Conservation (phyloP, 2,888 invertebrate genomes). For the Spodoptera littoralis region DNA sequence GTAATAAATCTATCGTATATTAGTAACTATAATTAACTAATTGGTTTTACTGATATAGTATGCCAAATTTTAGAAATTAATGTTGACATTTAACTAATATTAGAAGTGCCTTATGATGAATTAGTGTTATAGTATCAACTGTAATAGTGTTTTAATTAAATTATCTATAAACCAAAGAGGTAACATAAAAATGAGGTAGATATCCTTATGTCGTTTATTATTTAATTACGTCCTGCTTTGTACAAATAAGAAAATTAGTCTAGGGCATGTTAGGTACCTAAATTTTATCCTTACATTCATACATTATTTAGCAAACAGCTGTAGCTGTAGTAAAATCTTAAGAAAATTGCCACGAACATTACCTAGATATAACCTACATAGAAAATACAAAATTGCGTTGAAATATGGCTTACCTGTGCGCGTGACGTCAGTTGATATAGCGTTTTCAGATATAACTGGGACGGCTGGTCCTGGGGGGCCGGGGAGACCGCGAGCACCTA, state of each 20-base stretch:
- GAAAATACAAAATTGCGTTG: too few relatives aligned
- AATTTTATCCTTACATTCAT: too few relatives aligned
- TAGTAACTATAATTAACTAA: slow-evolving; percentile 24
- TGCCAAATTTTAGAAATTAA: slow-evolving; percentile 4
- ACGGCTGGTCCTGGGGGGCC: slow-evolving; percentile 75
- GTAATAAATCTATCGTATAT: background rate
- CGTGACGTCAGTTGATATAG: slow-evolving; percentile 69
- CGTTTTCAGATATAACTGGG: slow-evolving; percentile 70
- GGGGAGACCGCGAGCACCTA: slow-evolving; percentile 78
- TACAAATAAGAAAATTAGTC: too few relatives aligned
- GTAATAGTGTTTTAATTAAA: background rate
- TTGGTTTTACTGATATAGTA: slow-evolving; percentile 20
- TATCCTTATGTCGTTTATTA: too few relatives aligned
- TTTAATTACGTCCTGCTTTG: too few relatives aligned
- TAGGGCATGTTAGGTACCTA: too few relatives aligned
- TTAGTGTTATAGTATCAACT: too few relatives aligned
- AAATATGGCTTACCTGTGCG: slow-evolving; percentile 64
- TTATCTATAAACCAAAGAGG: background rate
- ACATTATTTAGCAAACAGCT: too few relatives aligned
- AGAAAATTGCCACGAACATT: background rate
- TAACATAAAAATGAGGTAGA: too few relatives aligned
- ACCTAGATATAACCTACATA: too few relatives aligned
- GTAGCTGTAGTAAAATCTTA: too few relatives aligned
- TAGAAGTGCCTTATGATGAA: slow-evolving; percentile 4
- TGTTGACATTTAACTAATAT: slow-evolving; percentile 8